phyloP scores from a whole-genome alignment of 2,888 invertebrate genomes.

The Eupithecia exiguata region DNA sequence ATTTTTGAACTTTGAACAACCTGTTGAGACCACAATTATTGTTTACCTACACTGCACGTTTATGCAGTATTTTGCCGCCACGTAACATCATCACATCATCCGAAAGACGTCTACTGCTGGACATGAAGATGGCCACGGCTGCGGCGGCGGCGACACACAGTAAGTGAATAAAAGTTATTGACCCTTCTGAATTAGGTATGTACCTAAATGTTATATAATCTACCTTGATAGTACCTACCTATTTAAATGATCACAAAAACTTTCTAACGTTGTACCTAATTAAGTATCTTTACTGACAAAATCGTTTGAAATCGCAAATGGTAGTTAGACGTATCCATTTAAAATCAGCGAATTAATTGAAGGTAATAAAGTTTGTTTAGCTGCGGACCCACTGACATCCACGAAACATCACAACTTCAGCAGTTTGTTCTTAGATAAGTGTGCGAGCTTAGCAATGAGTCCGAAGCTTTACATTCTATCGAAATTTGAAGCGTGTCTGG shows the following conservation, averaged over 20 bases:
- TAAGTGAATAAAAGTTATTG: neutral
- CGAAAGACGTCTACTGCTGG: neutral
- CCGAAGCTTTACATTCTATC: conserved; percentile 5
- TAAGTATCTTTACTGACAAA: neutral
- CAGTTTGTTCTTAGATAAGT: neutral
- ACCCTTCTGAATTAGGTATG: neutral
- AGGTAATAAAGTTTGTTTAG: neutral
- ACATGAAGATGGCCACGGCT: neutral
- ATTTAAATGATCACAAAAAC: neutral
- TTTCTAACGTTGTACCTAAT: neutral
- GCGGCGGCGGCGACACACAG: neutral
- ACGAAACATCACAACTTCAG: neutral
- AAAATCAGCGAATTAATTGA: neutral
- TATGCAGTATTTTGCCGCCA: neutral
- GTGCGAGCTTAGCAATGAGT: neutral
- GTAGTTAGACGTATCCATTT: neutral
- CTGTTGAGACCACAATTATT: conserved; percentile 68
- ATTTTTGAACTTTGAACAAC: conserved; percentile 76
- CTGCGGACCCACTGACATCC: neutral
- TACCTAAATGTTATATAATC: neutral
- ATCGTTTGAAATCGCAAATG: neutral
- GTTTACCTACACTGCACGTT: conserved; percentile 45
- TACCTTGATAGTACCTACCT: neutral
- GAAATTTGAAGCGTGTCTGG: neutral
- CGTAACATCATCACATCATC: neutral